Evolutionary conservation across 2,113 vertebrate genomes (phyloP).

Genomic region (Tyto alba): DNA sequence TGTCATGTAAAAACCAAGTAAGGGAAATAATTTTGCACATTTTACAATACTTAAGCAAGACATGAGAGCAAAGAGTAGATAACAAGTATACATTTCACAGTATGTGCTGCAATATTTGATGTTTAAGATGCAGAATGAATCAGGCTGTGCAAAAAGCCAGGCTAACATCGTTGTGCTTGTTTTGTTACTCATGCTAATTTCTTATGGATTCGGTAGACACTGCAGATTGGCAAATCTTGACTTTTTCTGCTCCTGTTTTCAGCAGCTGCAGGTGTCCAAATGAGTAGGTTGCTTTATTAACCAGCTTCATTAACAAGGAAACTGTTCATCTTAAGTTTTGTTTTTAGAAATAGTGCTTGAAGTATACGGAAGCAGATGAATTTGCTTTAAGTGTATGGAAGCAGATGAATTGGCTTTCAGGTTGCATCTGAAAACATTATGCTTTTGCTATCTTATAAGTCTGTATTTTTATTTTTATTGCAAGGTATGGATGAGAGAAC

Average conservation of each 20-base stretch:
- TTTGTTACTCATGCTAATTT: conserved; percentile 22
- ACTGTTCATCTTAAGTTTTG: neutral
- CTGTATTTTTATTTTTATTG: conserved; percentile 49
- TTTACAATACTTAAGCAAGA: neutral
- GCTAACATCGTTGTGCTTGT: neutral
- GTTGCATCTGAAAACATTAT: neutral
- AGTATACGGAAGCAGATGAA: neutral
- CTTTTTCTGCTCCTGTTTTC: conserved; percentile 18
- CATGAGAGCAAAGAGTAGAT: neutral
- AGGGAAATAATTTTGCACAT: neutral
- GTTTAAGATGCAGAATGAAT: conserved; percentile 8
- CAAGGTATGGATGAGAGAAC: conserved; percentile 95
- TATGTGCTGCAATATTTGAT: neutral
- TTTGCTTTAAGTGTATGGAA: neutral
- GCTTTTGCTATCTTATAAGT: neutral
- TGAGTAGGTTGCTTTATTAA: conserved; percentile 10
- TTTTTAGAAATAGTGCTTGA: neutral
- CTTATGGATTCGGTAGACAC: neutral
- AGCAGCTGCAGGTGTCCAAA: conserved; percentile 40
- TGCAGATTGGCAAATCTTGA: neutral
- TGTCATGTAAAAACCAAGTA: neutral
- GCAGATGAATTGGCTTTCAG: neutral
- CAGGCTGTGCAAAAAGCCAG: neutral
- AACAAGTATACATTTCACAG: neutral
- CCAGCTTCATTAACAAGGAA: neutral